Conservation (phyloP, 2,113 vertebrate genomes). For the crab-eating macaque (Macaca fascicularis) region T2T-MFA8v1.1 NC_088386.1:91142001-91142500, state of each 20-base stretch:
- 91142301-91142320: neutral
- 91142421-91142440: neutral
- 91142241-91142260: neutral
- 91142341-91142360: neutral
- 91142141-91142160: neutral
- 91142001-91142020: neutral
- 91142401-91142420: rapidly evolving
- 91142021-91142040: neutral
- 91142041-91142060: neutral
- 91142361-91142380: neutral
- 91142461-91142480: neutral
- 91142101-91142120: neutral
- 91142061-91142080: neutral
- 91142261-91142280: neutral
- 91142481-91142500: neutral
- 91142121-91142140: neutral
- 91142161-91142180: neutral
- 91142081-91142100: neutral
- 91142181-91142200: neutral
- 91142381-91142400: neutral
- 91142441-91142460: neutral
- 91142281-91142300: neutral
- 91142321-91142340: neutral
- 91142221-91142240: neutral
- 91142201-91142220: neutral